Conservation (phyloP, 1,140 invertebrate genomes). For the Euwallacea similis region DNA sequence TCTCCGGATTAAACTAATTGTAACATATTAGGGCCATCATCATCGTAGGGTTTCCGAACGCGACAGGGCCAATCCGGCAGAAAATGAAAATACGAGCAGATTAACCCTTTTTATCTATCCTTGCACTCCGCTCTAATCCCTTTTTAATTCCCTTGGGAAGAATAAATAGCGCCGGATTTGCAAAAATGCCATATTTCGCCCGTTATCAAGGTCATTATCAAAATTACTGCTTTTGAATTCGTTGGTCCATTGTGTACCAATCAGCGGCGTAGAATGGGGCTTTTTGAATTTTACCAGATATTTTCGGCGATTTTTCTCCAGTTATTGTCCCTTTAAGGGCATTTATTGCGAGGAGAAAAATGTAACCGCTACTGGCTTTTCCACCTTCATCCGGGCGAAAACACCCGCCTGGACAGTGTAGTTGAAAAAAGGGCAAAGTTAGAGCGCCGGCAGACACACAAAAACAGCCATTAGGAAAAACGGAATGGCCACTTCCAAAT, state of each 20-base stretch:
- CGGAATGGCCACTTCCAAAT: slow-evolving; percentile 21
- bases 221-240: slow-evolving; percentile 48
- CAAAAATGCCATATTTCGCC: slow-evolving; percentile 53
- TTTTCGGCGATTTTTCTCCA: too few species aligned
- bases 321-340: too few species aligned
- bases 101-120: slow-evolving; percentile 48
- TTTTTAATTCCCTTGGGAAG: slow-evolving; percentile 46
- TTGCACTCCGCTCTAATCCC: slow-evolving; percentile 45
- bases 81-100: slow-evolving; percentile 49
- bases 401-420: slow-evolving; percentile 8
- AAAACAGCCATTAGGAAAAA: slow-evolving; percentile 24
- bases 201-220: slow-evolving; percentile 55
- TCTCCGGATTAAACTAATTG: too few species aligned
- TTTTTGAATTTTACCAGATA: too few species aligned
- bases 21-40: too few species aligned
- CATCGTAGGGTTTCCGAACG: background rate
- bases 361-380: background rate
- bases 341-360: background rate
- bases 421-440: slow-evolving; percentile 1
- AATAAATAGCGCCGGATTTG: slow-evolving; percentile 51
- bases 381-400: background rate
- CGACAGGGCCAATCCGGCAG: slow-evolving; percentile 17
- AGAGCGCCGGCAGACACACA: slow-evolving; percentile 14
- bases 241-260: slow-evolving; percentile 42
- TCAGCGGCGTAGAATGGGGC: slow-evolving; percentile 26